Conservation (phyloP, 2,888 invertebrate genomes). For the Saturnia japonica region DNA sequence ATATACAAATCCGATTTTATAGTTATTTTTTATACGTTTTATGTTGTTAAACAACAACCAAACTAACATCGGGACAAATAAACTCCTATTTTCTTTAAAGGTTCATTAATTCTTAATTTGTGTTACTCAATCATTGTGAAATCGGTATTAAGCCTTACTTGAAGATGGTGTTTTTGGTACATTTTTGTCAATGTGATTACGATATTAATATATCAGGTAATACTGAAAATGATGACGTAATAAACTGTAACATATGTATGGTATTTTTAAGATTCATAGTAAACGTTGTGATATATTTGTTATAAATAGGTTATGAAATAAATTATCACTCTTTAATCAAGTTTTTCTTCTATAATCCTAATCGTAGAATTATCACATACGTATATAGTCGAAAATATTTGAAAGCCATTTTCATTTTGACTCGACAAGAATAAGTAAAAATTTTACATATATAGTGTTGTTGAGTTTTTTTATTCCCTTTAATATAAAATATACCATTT, state of each 20-base stretch:
- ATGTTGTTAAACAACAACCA: no score
- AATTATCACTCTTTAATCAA: constrained; percentile 44
- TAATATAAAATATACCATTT: no score
- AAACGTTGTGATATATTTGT: constrained; percentile 68
- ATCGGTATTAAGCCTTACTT: background rate
- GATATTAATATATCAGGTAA: background rate
- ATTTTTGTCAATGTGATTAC: constrained; percentile 24
- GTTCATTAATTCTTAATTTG: background rate
- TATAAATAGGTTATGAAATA: constrained; percentile 55
- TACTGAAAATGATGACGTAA: constrained; percentile 13
- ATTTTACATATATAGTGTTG: no score
- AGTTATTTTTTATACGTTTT: no score
- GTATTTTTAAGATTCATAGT: constrained; percentile 42
- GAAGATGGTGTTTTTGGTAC: background rate
- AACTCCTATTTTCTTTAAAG: background rate
- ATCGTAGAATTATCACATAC: background rate
- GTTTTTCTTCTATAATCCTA: constrained; percentile 16
- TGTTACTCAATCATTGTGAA: background rate
- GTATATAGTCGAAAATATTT: background rate
- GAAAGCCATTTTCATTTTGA: background rate
- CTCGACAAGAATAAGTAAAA: background rate
- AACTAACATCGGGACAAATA: background rate
- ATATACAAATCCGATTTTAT: no score
- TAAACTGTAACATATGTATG: constrained; percentile 27
- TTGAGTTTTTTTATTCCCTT: no score